Base-by-base conservation (phyloP, 1,140 invertebrate genomes). In the Aricia agestis region DNA sequence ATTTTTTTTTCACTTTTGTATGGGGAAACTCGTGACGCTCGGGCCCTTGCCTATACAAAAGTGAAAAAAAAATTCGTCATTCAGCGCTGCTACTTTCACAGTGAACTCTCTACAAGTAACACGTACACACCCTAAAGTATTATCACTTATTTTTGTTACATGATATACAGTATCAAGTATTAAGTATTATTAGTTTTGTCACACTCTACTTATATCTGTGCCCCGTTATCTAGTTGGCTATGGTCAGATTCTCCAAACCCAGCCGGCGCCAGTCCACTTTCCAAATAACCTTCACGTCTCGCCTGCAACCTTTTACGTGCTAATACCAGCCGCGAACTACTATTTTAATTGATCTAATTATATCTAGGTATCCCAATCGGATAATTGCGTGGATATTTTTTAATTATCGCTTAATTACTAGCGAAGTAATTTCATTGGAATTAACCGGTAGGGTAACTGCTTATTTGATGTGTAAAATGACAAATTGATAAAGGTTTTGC, bases 251-350 rank as follows among this genome's bases (percentile, higher is more conserved):
- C 45, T 52, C 45, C 45, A 52, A 52, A 52, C 45, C 13, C 45
- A 69, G 73, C 74, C 70, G 89, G 89, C 89, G 89, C 89, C 89
- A 89, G 74, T 81, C 87, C 77, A 89, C 89, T 89, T 89, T 91
- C 86, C 89, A 82, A 89, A 87, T 87, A 89, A 84, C 87, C 87
- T 91, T 86, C 81, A 78, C 76, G 89, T 89, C 89, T 91, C 81
- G 89, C 83, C 86, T 87, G 83, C 85, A 85, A 91, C 89, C 89
- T 91, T 89, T 91, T 87, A 86, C 79, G 86, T 81, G 78, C 80
- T 76, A 72, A 74, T 71, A 81, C 78, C 80, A 79, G 85, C 45
- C 76, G 74, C 74, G 71, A 73, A 75, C 69, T 74, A 76, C 73
- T 73, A 77, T 79, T 79, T 79, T 79, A 79, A 79, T 79, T 79